Base-by-base conservation (phyloP, 2,888 invertebrate species). In the Ornithoptera alexandrae region DNA sequence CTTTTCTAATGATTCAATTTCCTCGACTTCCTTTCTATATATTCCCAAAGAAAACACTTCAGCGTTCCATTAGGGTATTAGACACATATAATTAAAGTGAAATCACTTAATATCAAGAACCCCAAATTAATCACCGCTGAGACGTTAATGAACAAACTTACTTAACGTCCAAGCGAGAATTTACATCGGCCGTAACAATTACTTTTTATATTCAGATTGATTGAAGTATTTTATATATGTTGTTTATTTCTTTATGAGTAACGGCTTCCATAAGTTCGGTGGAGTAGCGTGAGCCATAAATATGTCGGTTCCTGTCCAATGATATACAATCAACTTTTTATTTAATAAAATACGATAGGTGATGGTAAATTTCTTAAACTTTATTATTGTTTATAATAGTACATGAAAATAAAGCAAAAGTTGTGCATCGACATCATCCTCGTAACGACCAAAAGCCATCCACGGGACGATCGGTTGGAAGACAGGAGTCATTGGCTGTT, bases 131-230 rank as follows among this genome's bases (percentile, higher is more conserved):
- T 75, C 76, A 72, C 72, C 72, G 61, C 8, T 70, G 72, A 71
- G 76, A 80, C 84, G 83, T 59, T 68, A 68, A 85, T 86, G 85
- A 83, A 81, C 66, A 73, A 72, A 73, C 79, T 81, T 78, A 79
- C 79, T 81, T 78, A 79, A 83, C 77, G 74, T 78, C 77, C 71
- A 72, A 76, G 84, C 82, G 84, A 84, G 86, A 85, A 85, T 83
- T 81, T 76, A 79, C 78, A 73, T 70, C 69, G 74, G 76, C 76
- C 69, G 79, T 81, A 84, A 86, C 84, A 85, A 85, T 85, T 81
- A 86, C 78, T 66, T 75, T 80, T 79, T 81, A 75, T 76, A 76
- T 71, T 75, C 76, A 71, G 67, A 62, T 68, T 62, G 64, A 68
- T 68, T 53, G 58, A 42, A 66, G 67, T 67, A 66, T 66, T 66